Conservation (phyloP, 2,797 vertebrate genomes). For the Chlorospingus semifuscus region DNA sequence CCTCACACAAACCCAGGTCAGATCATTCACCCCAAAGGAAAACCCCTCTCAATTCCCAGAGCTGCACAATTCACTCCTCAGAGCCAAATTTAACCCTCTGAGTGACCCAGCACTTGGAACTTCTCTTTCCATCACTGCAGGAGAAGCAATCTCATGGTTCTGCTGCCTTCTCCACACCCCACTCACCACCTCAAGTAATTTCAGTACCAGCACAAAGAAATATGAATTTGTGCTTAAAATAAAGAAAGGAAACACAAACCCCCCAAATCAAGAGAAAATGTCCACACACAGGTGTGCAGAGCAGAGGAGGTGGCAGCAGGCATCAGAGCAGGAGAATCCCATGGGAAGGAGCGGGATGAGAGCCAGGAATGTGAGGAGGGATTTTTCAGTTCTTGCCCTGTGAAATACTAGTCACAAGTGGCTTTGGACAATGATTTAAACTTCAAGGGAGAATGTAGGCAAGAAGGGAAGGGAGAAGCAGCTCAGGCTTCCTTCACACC, state of each 20-base stretch:
- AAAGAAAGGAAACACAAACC: background rate
- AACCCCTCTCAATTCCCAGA: constrained; percentile 56
- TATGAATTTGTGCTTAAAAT: background rate
- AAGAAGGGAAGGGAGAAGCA: background rate
- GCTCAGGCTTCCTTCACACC: background rate
- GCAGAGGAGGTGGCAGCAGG: background rate
- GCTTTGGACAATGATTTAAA: background rate
- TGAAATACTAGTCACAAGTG: background rate
- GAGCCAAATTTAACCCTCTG: background rate
- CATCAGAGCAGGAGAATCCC: background rate
- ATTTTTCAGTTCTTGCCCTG: background rate
- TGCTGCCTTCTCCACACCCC: background rate
- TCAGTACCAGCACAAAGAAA: background rate
- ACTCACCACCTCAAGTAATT: background rate
- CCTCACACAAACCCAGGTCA: constrained; percentile 28
- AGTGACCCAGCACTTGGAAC: background rate
- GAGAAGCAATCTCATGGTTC: background rate
- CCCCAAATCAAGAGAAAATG: background rate
- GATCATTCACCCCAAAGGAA: constrained; percentile 43
- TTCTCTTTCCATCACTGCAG: background rate
- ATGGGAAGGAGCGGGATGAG: background rate
- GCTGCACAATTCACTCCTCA: background rate
- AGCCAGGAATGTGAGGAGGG: background rate
- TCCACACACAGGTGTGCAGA: background rate
- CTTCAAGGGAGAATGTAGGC: background rate